These are phyloP conservation scores for Neocloeon triangulifer DNA, from an alignment of 1,140 invertebrate species.

Conservation along the genomic window DNA sequence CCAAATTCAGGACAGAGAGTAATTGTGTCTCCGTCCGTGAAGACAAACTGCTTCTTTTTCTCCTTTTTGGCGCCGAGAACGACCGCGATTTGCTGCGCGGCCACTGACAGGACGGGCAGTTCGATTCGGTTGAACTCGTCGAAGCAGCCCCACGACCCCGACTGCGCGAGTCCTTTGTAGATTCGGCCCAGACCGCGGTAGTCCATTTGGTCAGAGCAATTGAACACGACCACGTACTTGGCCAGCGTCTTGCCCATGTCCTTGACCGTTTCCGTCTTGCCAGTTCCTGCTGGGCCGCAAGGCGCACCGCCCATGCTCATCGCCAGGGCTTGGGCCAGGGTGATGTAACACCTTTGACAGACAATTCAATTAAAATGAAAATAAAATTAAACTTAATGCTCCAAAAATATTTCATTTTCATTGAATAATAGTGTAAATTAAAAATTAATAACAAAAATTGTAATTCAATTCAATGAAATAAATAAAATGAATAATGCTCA, in stretches of 20 bases:
- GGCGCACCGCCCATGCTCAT: slow-evolving; percentile 94
- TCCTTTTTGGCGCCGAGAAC: slow-evolving; percentile 81
- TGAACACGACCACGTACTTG: slow-evolving; percentile 95
- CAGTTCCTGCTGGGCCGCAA: slow-evolving; percentile 85
- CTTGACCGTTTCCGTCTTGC: slow-evolving; percentile 92
- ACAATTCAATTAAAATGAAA: not conserved
- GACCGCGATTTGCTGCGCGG: slow-evolving; percentile 80
- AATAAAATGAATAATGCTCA: too few species aligned
- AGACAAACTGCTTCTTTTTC: slow-evolving; percentile 64
- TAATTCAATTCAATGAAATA: slow-evolving; percentile 2
- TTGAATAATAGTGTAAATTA: not conserved
- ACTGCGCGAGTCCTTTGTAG: slow-evolving; percentile 77
- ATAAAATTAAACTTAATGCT: too few species aligned
- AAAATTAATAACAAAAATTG: slow-evolving; percentile 2
- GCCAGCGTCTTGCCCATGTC: slow-evolving; percentile 95
- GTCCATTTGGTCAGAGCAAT: slow-evolving; percentile 98
- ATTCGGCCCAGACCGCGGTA: slow-evolving; percentile 78
- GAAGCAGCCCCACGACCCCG: slow-evolving; percentile 91
- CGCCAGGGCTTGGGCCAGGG: slow-evolving; percentile 79
- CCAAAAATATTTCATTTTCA: slow-evolving; percentile 1
- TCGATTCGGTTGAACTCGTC: slow-evolving; percentile 95
- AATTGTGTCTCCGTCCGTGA: slow-evolving; percentile 84
- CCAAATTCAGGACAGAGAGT: slow-evolving; percentile 90
- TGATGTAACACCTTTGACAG: slow-evolving; percentile 71
- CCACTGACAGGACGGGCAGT: slow-evolving; percentile 82